Evolutionary conservation across 2,797 vertebrate genomes (phyloP), one percentile per base, ranked within the genome.

Genomic region (Cryptoblepharus egeriae): DNA sequence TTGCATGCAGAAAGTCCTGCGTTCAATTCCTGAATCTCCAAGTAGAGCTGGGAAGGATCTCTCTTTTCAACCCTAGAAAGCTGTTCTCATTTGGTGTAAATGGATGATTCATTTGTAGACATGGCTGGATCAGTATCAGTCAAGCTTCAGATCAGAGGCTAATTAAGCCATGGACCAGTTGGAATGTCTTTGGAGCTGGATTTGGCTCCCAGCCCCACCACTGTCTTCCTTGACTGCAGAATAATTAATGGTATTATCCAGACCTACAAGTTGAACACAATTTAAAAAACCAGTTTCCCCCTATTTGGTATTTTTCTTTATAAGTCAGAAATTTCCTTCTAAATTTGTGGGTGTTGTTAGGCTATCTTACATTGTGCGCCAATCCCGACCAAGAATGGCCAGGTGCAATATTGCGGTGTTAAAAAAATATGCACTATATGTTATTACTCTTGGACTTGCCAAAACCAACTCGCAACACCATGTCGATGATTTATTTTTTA

Each of bases 361-460:
- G 39, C 30, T 82, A 26, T 30, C 69, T 6, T 0, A 68, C 55
- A 42, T 28, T 86, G 49, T 80, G 58, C 72, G 74, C 45, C 77
- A 89, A 80, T 42, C 78, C 63, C 49, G n/a, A 80, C 37, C 80
- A 63, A 32, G 79, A 87, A 74, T 8, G n/a, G 30, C 24, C 84
- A 86, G 42, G n/a, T 85, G 18, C 49, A 78, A 80, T 75, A 82
- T 24, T 52, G 39, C 85, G 60, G 32, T 49, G 30, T 69, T 85
- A 90, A 79, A 18, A 88, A 75, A 88, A 75, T 18, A 84, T 0
- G 0, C 3, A 1, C 42, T 57, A 20, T 1, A 58, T 69, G 87
- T 82, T 65, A 32, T 52, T 83, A 58, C 2, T 1, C 42, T 87
- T 81, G 55, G 7, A 79, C 80, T 1, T 24, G 69, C 68, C 26